Base-by-base conservation (phyloP, 2,797 vertebrate genomes). In the Adelosebastes latens region DNA sequence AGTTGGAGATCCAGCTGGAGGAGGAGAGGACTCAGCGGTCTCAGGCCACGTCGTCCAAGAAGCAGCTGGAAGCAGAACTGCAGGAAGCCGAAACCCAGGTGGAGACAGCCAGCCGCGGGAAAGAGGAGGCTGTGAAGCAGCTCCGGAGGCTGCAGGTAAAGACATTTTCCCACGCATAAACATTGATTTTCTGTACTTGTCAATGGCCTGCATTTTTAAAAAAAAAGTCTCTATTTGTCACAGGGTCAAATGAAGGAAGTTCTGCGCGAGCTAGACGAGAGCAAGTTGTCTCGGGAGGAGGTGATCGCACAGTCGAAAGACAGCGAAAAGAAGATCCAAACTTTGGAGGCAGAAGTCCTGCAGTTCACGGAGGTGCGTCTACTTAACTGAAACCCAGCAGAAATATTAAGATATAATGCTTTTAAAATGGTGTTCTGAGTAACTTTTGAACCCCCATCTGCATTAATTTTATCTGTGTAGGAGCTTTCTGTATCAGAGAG, bases 201-300 rank as follows among this genome's bases (percentile, higher is more conserved):
- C 42, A 52, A 7, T 14, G 13, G 29, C 18, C 0, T 3, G 0
- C 7, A 6, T 42, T 72, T 64, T 42, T 9, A 60, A 31, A 29
- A 29, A 20, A 66, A 34, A 62, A 2, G 16, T 72, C 14, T 66
- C 10, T 29, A 6, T 75, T 59, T 68, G 5, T 58, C 65, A 39
- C 90, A 98, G 97, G 88, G 87, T 85, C 97, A 98, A 92, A 94
- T 97, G 95, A 98, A 98, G 83, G 97, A 98, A 85, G 36, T 97
- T 29, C 92, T 97, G 83, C 95, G 97, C 1, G 97, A 98, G 88
- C 92, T 98, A 27, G 97, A 98, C 59, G 97, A 98, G 77, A 88
- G 94, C 0, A 96, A 96, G 72, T 77, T 95, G 55, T 86, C 96
- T 24, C 93, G 97, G 3, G 97, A 98, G 1, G 97, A 98, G 63